phyloP scores from a whole-genome alignment of 2,888 invertebrate species.

The Anodontia alba region DNA sequence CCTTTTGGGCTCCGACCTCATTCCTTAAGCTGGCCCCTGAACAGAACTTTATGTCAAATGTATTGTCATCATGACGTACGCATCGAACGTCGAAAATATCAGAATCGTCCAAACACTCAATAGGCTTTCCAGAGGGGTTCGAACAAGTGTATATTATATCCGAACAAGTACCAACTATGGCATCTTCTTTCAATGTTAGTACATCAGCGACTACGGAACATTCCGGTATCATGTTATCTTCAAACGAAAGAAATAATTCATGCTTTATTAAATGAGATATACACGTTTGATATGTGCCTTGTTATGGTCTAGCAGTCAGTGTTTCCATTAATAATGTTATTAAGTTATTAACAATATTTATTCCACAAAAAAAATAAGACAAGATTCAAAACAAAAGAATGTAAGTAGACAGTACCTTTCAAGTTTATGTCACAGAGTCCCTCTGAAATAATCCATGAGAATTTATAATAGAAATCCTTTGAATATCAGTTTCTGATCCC shows the following conservation, averaged over 20 bases:
- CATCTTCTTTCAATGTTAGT: conserved; percentile 23
- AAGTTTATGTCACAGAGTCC: too few species aligned
- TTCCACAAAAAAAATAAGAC: too few species aligned
- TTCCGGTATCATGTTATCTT: neutral
- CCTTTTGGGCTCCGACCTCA: conserved; percentile 17
- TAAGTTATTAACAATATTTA: too few species aligned
- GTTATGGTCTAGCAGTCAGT: too few species aligned
- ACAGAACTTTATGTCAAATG: conserved; percentile 24
- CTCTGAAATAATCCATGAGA: too few species aligned
- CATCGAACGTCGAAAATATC: conserved; percentile 31
- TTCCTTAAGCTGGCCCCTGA: conserved; percentile 6
- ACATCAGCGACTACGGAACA: neutral
- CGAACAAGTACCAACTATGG: conserved; percentile 10
- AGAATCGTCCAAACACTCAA: conserved; percentile 25
- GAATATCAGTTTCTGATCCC: too few species aligned
- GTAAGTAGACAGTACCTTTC: too few species aligned
- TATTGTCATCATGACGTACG: neutral
- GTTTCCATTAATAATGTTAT: too few species aligned
- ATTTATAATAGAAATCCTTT: too few species aligned
- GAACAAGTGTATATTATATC: conserved; percentile 12
- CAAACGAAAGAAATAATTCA: neutral
- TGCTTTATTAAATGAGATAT: too few species aligned
- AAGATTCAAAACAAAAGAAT: too few species aligned
- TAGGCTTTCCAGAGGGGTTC: conserved; percentile 18
- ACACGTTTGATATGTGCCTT: too few species aligned